phyloP scores from a whole-genome alignment of 2,888 invertebrate species.

The Dione juno region DNA sequence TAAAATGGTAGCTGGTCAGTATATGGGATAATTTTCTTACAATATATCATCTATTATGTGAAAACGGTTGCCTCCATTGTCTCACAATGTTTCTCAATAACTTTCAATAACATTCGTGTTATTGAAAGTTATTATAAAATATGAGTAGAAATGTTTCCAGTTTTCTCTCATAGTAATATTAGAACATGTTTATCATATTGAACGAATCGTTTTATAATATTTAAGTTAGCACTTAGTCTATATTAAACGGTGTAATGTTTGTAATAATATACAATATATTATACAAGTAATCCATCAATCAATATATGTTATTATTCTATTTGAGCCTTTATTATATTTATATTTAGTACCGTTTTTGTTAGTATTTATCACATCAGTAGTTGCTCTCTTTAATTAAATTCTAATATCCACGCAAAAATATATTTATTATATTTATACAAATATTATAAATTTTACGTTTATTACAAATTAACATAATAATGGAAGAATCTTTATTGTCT shows the following conservation, averaged over 20 bases:
- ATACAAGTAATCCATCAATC: background rate
- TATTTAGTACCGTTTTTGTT: background rate
- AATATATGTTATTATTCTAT: background rate
- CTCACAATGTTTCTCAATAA: conserved; percentile 55
- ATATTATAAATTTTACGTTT: too few relatives aligned
- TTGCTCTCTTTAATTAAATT: too few relatives aligned
- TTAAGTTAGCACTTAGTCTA: conserved; percentile 57
- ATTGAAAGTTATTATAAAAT: conserved; percentile 28
- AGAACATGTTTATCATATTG: conserved; percentile 72
- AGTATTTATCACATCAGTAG: too few relatives aligned
- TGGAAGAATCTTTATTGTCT: too few relatives aligned
- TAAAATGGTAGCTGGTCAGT: too few relatives aligned
- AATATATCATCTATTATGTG: conserved; percentile 44
- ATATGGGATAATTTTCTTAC: background rate
- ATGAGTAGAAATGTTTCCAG: conserved; percentile 51
- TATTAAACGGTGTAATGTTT: conserved; percentile 58
- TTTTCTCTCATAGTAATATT: conserved; percentile 61
- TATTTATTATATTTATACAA: too few relatives aligned
- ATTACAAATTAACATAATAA: too few relatives aligned
- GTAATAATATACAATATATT: background rate
- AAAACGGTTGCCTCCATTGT: conserved; percentile 52
- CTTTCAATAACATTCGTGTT: conserved; percentile 54
- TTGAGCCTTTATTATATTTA: background rate
- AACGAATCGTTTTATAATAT: conserved; percentile 73
- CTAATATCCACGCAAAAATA: too few relatives aligned